Percentiles rank a stretch among this genome's conserved stretches.
Evolutionary conservation across 2,113 vertebrate species (phyloP).

Genomic region (Hemichromis elongatus): DNA sequence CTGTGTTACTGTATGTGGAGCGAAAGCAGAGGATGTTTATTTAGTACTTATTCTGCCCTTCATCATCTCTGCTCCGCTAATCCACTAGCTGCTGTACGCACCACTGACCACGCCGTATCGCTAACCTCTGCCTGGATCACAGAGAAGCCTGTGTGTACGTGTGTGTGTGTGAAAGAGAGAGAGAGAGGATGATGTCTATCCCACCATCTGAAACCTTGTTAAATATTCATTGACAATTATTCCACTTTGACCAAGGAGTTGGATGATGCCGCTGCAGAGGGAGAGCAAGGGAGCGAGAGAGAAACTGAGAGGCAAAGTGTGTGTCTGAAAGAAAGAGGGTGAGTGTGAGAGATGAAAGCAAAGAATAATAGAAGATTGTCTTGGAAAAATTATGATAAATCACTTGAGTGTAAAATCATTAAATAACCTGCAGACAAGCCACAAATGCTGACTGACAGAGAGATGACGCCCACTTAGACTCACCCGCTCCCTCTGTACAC

Average conservation of each 20-base stretch:
- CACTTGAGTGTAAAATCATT: constrained; percentile 53
- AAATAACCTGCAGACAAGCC: constrained; percentile 38
- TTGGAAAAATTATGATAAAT: constrained; percentile 54
- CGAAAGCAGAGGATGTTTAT: constrained; percentile 52
- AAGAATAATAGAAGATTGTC: constrained; percentile 36
- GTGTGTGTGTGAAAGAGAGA: constrained; percentile 21
- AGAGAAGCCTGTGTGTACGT: background rate
- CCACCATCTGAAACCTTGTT: constrained; percentile 74
- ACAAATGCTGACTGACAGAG: constrained; percentile 6
- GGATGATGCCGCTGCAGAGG: constrained; percentile 47
- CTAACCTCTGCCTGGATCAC: constrained; percentile 60
- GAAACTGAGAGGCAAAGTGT: background rate
- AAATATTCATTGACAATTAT: constrained; percentile 84
- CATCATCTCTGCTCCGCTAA: constrained; percentile 63
- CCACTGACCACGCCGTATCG: constrained; percentile 57
- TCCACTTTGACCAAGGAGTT: constrained; percentile 74
- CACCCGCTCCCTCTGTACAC: background rate
- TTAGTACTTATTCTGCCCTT: constrained; percentile 71
- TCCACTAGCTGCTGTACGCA: constrained; percentile 62
- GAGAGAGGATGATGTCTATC: constrained; percentile 63
- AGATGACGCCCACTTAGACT: background rate
- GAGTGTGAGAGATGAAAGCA: constrained; percentile 1
- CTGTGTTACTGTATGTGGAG: constrained; percentile 32
- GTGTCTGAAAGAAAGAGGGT: background rate
- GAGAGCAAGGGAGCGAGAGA: background rate